These are phyloP conservation scores for Gallirallus australis DNA, from an alignment of 2,797 vertebrate species.

Conservation along the genomic window DNA sequence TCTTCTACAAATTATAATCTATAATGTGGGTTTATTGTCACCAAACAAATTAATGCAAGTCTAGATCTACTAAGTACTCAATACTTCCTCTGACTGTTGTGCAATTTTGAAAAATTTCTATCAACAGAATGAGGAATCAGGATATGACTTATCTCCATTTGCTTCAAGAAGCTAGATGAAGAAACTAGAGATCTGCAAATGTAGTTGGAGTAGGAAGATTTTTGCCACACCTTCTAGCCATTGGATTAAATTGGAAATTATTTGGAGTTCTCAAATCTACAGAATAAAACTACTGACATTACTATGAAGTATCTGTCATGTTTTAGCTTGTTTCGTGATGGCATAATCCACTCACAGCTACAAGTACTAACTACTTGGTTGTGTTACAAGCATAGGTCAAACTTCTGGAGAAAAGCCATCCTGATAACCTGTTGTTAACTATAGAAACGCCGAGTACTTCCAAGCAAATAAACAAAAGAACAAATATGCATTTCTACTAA, in stretches of 20 bases:
- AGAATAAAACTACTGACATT: not conserved
- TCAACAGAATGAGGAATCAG: not conserved
- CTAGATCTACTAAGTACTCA: not conserved
- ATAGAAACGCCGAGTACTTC: not conserved
- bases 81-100: not conserved
- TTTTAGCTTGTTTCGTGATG: not conserved
- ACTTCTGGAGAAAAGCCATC: not conserved
- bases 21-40: not conserved
- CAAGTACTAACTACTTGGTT: not conserved
- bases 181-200: not conserved
- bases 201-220: not conserved
- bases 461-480: not conserved
- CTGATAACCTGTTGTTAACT: not conserved
- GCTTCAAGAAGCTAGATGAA: not conserved
- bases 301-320: not conserved
- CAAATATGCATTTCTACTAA: not conserved
- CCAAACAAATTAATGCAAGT: not conserved
- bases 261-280: not conserved
- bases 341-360: not conserved
- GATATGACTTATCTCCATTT: not conserved
- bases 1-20: not conserved
- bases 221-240: not conserved
- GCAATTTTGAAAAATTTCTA: not conserved
- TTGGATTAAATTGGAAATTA: not conserved
- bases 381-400: not conserved